Evolutionary conservation across 2,888 invertebrate species (phyloP), one percentile per base, ranked within the genome.

Genomic region (Netelia fuscicornis): DNA sequence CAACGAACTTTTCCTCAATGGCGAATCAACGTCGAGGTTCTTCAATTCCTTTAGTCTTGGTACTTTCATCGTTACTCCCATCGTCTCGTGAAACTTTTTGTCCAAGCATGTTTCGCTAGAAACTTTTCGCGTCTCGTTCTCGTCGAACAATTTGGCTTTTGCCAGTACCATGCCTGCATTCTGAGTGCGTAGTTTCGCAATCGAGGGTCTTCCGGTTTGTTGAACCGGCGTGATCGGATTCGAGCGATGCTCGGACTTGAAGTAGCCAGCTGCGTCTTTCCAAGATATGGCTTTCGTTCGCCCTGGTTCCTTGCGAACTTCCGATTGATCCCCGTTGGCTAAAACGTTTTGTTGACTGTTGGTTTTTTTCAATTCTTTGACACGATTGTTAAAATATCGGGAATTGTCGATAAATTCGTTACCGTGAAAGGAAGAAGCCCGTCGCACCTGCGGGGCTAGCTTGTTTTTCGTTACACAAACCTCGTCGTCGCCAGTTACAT

Each of bases 101-200:
- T 74, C 81, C 71, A 1, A 72, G 76, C 3, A 74, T 23, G 25
- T 42, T 9, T 23, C 70, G 42, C 67, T 48, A 11, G 56, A 56
- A 3, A 23, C 58, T 44, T 74, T 83, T 13, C 74, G 52, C 0
- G 64, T 83, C 20, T 83, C 81, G 68, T 88, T 11, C 94, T 94
- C 94, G 91, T 97, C 96, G 90, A 97, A 97, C 30, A 97, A 94
- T 91, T 96, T 96, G 0, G 97, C 97, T 94, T 97, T 97, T 1
- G 97, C 97, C 82, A 97, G 94, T 0, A 97, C 97, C 94, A 97
- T 97, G 8, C 97, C 97, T 6, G 97, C 97, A 92, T 97, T 97
- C 92, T 97, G 96, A 68, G 95, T 95, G 37, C 97, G 94, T 44
- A 97, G 91, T 89, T 96, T 96, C 23, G 96, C 97, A 11, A 97